Evolutionary conservation across 1,140 invertebrate genomes (phyloP).

Genomic region (Drosophila jambulina): DNA sequence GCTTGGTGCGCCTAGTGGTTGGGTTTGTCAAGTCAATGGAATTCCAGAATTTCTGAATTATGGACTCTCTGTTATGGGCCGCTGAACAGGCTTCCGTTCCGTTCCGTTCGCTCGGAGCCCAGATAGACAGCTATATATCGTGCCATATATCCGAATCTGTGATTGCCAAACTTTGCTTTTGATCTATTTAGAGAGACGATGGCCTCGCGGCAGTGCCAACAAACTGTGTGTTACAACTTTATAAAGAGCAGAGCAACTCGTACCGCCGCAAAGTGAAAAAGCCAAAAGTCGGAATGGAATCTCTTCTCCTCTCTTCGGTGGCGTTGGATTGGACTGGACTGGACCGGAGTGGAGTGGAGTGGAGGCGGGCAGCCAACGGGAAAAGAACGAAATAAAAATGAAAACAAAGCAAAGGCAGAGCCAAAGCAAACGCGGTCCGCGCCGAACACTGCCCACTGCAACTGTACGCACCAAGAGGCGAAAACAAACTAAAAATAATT

Average conservation of each 20-base stretch:
- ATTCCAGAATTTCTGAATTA: constrained; percentile 8
- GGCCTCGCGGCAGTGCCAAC: constrained; percentile 10
- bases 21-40: constrained; percentile 20
- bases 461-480: constrained; percentile 74
- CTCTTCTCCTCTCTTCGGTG: constrained; percentile 6
- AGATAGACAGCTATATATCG: not conserved
- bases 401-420: constrained; percentile 26
- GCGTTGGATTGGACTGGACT: not conserved
- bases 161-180: constrained; percentile 63
- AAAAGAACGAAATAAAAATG: constrained; percentile 34
- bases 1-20: not conserved
- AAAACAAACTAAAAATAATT: constrained; percentile 82
- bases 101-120: not conserved
- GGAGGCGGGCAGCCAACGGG: constrained; percentile 6
- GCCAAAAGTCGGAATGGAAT: constrained; percentile 37
- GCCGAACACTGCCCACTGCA: constrained; percentile 22
- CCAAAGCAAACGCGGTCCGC: constrained; percentile 6
- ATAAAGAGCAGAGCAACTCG: constrained; percentile 16
- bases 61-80: constrained; percentile 36
- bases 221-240: constrained; percentile 41
- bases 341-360: not conserved
- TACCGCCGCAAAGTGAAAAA: constrained; percentile 22
- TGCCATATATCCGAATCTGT: constrained; percentile 17
- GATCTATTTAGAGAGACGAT: constrained; percentile 62
- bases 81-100: constrained; percentile 38